These are phyloP conservation scores for Bombycilla garrulus DNA, from an alignment of 2,113 vertebrate genomes.

Conservation along the genomic window DNA sequence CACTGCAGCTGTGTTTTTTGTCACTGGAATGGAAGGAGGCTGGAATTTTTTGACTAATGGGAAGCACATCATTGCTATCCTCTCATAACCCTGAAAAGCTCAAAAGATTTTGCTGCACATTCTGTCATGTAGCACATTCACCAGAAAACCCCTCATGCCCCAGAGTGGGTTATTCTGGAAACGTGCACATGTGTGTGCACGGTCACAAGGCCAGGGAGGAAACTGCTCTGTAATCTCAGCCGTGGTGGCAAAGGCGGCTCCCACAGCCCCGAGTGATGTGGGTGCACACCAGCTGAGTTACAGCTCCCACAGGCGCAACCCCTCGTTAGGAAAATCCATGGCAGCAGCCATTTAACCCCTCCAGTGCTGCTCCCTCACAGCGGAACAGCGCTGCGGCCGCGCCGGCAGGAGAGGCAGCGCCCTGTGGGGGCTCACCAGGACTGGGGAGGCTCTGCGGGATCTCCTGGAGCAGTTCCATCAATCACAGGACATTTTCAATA, in stretches of 20 bases:
- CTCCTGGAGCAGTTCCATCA: accelerated
- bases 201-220: not conserved
- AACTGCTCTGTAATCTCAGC: slow-evolving; percentile 25
- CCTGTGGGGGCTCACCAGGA: accelerated
- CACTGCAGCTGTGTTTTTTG: not conserved
- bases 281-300: not conserved
- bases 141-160: not conserved
- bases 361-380: not conserved
- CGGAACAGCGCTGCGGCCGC: accelerated
- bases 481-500: not conserved
- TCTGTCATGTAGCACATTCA: not conserved
- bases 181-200: accelerated
- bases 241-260: not conserved
- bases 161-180: not conserved
- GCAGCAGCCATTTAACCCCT: not conserved
- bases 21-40: not conserved
- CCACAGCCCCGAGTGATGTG: slow-evolving; percentile 39
- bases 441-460: not conserved
- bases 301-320: not conserved
- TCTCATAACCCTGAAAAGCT: not conserved
- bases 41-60: not conserved
- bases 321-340: not conserved
- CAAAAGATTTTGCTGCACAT: not conserved
- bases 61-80: not conserved
- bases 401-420: not conserved